Evolutionary conservation across 2,888 invertebrate genomes (phyloP).

Genomic region (Rhyacophila evoluta): DNA sequence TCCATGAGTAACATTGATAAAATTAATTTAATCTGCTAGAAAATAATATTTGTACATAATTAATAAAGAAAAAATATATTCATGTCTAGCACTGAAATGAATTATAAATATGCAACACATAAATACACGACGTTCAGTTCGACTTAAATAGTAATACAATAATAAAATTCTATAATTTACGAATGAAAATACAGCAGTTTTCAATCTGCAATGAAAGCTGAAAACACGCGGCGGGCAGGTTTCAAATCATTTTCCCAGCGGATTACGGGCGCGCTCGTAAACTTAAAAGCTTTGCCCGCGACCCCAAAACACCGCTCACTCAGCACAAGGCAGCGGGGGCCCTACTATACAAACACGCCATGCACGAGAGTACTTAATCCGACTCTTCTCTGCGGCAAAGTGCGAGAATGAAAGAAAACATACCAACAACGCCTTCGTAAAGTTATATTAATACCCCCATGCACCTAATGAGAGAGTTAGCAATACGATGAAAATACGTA

Average conservation of each 20-base stretch:
- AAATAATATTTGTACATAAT: too few relatives aligned
- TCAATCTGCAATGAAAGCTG: neutral
- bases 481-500: neutral
- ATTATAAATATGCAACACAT: too few relatives aligned
- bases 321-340: neutral
- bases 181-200: too few relatives aligned
- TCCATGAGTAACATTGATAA: too few relatives aligned
- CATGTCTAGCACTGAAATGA: too few relatives aligned
- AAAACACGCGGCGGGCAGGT: neutral
- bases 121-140: too few relatives aligned
- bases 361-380: neutral
- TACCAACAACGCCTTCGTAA: neutral
- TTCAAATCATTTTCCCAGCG: neutral
- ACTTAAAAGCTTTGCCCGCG: neutral
- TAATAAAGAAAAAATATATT: too few relatives aligned
- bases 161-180: too few relatives aligned
- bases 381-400: neutral
- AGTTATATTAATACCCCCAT: neutral
- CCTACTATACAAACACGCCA: neutral
- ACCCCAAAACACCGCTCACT: neutral
- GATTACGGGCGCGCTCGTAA: conserved; percentile 1
- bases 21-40: too few relatives aligned
- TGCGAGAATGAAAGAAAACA: neutral
- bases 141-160: too few relatives aligned
- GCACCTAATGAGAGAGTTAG: neutral